Base-by-base conservation (phyloP, 2,888 invertebrate species). In the Leptopilina syphax region DNA sequence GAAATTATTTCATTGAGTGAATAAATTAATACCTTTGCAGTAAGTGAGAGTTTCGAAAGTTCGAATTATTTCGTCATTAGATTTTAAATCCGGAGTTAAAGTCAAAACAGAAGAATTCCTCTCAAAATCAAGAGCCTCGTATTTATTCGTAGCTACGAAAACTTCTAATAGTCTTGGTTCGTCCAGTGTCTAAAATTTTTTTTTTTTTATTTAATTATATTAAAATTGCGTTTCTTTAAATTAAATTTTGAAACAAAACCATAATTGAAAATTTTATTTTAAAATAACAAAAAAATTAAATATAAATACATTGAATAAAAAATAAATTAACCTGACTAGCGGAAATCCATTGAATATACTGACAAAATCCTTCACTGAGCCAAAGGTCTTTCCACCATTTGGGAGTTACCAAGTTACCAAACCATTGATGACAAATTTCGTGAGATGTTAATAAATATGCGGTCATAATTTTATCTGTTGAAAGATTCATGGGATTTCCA, bases 371-470 rank as follows among this genome's bases (percentile, higher is more conserved):
- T 83, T 91, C 91, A 66, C 88, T 90, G 9, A 91, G 83, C 90
- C 90, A 91, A 0, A 89, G 83, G 79, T 89, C 86, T n/a, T 86
- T 86, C 89, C 90, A 89, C 87, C 88, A 88, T 34, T 80, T 80
- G 60, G 88, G 85, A 13, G 87, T 87, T 0, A 89, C 88, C 10
- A 88, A 82, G 82, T 91, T 90, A 9, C 92, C 92, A 83, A 92
- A 91, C 91, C 92, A 92, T 83, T 92, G 93, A 85, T 93, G 93
- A 3, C 92, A 92, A 47, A 93, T 86, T 85, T 93, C 93, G 85
- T 93, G 93, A 2, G 92, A 90, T 6, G 93, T 90, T 6, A 85
- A 82, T 1, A 84, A 57, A 3, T 85, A 83, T 7, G 84, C 83
- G 24, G 81, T 80, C 70, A 84, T 83, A 44, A 83, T 83, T 8